These are phyloP conservation scores for Harpalus rufipes DNA, from an alignment of 2,888 invertebrate species.

Conservation along the genomic window DNA sequence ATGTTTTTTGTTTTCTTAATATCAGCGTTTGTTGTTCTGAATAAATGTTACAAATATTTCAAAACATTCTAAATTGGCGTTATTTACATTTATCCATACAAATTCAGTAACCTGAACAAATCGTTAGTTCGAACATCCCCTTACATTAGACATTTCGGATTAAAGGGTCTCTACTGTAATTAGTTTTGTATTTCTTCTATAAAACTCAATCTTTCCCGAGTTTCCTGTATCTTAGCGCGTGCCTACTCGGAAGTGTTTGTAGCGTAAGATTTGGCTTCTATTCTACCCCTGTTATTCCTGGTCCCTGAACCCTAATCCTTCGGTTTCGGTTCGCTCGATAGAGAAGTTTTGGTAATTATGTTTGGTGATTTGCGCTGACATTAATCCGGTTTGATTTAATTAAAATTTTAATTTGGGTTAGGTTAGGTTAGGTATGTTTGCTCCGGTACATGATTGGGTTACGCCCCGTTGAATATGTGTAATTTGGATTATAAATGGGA, in stretches of 20 bases:
- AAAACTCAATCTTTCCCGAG: too few species aligned
- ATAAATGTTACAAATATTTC: too few species aligned
- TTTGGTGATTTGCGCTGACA: slow-evolving; percentile 50
- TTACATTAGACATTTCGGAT: too few species aligned
- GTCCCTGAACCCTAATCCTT: background rate
- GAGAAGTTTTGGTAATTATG: slow-evolving; percentile 52
- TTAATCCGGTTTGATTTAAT: slow-evolving; percentile 52
- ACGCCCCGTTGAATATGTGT: slow-evolving; percentile 21
- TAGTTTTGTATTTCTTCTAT: too few species aligned
- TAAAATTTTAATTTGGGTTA: slow-evolving; percentile 52
- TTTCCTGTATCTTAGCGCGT: too few species aligned
- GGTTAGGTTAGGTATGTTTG: slow-evolving; percentile 20
- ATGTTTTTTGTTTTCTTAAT: too few species aligned
- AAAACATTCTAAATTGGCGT: too few species aligned
- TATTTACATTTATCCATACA: too few species aligned
- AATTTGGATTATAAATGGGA: slow-evolving; percentile 9
- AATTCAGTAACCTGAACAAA: too few species aligned
- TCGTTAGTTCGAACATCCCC: too few species aligned
- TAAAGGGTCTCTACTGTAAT: too few species aligned
- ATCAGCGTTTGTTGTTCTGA: too few species aligned
- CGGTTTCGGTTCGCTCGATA: slow-evolving; percentile 38
- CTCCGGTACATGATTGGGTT: slow-evolving; percentile 29
- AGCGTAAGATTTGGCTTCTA: background rate
- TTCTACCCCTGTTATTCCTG: background rate
- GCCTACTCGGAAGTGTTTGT: background rate